phyloP scores from a whole-genome alignment of 2,888 invertebrate genomes.

The Ichneumoninae sp. region DNA sequence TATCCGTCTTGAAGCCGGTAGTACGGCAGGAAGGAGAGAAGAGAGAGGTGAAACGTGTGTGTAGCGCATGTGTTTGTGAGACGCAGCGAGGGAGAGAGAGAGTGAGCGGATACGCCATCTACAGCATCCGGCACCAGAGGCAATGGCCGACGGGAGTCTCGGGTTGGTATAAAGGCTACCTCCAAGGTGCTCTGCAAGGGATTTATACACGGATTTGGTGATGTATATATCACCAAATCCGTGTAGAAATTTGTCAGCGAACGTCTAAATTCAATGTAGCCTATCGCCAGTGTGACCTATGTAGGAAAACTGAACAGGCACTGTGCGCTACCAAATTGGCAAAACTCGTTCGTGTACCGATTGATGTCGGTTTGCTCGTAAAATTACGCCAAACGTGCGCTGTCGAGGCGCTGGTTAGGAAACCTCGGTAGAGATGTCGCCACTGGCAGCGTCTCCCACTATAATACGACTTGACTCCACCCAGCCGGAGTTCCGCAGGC shows the following conservation, averaged over 20 bases:
- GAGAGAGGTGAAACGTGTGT: constrained; percentile 36
- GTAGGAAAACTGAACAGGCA: background rate
- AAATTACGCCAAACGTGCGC: background rate
- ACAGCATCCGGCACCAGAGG: constrained; percentile 73
- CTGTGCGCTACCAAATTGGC: background rate
- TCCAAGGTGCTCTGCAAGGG: constrained; percentile 69
- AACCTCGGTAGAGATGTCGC: background rate
- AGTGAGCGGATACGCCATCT: constrained; percentile 71
- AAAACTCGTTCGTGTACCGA: background rate
- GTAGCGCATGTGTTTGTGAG: constrained; percentile 27
- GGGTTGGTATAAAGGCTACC: constrained; percentile 68
- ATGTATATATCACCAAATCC: constrained; percentile 60
- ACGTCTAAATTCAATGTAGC: background rate
- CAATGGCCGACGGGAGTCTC: constrained; percentile 70
- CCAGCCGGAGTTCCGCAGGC: too few species aligned
- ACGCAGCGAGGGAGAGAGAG: constrained; percentile 54
- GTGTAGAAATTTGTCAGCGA: background rate
- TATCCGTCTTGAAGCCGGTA: constrained; percentile 64
- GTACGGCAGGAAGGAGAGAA: constrained; percentile 32
- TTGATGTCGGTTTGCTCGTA: background rate
- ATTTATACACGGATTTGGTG: constrained; percentile 71
- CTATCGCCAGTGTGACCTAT: background rate
- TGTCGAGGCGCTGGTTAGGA: background rate
- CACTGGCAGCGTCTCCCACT: background rate
- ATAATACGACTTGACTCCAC: background rate